Percentiles rank a stretch among this genome's conserved stretches.
phyloP scores from a whole-genome alignment of 1,140 invertebrate species.

The Aphelinus atriplicis region DNA sequence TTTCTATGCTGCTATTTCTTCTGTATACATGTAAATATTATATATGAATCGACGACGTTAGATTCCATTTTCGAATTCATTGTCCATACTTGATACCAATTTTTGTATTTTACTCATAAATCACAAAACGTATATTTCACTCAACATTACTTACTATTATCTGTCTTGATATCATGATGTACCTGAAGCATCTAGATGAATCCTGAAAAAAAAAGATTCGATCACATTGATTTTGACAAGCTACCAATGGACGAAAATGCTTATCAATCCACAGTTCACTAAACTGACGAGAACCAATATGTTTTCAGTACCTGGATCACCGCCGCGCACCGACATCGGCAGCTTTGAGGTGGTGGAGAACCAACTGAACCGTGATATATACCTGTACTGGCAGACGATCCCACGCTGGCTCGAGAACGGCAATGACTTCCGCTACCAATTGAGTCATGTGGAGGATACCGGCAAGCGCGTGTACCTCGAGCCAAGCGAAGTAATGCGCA shows the following conservation, averaged over 20 bases:
- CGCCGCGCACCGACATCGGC: conserved; percentile 72
- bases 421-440: conserved; percentile 65
- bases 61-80: neutral
- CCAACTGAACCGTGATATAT: conserved; percentile 66
- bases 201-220: too few species aligned
- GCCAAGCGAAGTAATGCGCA: conserved; percentile 62
- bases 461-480: conserved; percentile 47
- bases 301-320: conserved; percentile 65
- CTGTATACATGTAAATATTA: neutral
- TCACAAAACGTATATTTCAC: too few species aligned
- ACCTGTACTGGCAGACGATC: conserved; percentile 78
- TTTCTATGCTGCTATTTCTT: neutral
- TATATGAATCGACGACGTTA: conserved; percentile 5
- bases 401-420: conserved; percentile 71
- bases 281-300: neutral
- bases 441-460: conserved; percentile 41
- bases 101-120: conserved; percentile 2
- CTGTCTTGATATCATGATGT: too few species aligned
- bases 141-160: too few species aligned
- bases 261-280: too few species aligned
- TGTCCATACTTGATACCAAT: neutral
- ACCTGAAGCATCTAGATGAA: too few species aligned
- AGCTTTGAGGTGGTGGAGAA: conserved; percentile 72
- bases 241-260: too few species aligned
- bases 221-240: too few species aligned